phyloP scores from a whole-genome alignment of 2,113 vertebrate genomes.

The Murina feae region DNA sequence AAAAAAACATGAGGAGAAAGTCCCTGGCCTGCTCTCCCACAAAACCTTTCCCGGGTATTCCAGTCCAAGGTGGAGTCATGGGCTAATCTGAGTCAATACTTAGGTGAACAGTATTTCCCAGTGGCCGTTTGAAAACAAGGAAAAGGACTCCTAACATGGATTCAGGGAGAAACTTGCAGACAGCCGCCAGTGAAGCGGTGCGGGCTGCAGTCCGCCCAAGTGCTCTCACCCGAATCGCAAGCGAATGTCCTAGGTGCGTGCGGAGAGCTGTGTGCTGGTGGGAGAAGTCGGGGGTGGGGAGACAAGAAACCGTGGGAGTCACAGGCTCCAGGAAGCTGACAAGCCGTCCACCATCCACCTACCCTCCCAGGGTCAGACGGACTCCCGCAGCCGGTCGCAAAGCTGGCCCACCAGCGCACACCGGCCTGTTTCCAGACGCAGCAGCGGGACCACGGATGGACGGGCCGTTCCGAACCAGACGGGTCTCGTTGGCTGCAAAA shows the following conservation, averaged over 20 bases:
- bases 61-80: not conserved
- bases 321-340: not conserved
- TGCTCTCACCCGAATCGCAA: not conserved
- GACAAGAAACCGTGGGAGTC: not conserved
- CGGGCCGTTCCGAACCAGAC: not conserved
- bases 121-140: not conserved
- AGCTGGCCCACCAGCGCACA: not conserved
- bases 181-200: not conserved
- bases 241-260: not conserved
- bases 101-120: not conserved
- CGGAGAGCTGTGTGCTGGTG: not conserved
- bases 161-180: not conserved
- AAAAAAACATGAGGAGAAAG: not conserved
- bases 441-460: not conserved
- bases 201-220: not conserved
- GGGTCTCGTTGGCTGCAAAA: slow-evolving; percentile 6
- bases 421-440: not conserved
- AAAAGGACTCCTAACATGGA: not conserved
- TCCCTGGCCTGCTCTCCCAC: not conserved
- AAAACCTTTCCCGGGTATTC: not conserved
- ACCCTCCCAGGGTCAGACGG: not conserved
- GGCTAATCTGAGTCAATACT: not conserved
- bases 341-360: not conserved
- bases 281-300: not conserved
- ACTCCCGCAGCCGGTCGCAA: not conserved